Percentiles rank a stretch among this genome's conserved stretches.
phyloP scores from a whole-genome alignment of 2,113 vertebrate species.

The Pseudonaja textilis region DNA sequence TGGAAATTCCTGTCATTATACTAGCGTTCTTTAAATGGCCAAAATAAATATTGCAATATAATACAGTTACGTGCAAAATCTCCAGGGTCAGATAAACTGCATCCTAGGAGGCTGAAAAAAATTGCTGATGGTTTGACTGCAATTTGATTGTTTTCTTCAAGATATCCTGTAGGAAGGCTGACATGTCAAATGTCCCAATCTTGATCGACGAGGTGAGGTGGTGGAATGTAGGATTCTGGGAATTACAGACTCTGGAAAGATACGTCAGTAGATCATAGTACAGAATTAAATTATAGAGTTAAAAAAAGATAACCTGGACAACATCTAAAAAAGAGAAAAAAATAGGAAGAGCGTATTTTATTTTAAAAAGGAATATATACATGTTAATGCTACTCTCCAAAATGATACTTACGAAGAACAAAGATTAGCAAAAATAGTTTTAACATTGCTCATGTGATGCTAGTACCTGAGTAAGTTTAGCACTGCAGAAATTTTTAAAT shows the following conservation, averaged over 20 bases:
- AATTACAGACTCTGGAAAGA: not conserved
- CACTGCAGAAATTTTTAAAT: not conserved
- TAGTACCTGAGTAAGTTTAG: not conserved
- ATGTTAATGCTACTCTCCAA: not conserved
- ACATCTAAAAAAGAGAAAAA: not conserved
- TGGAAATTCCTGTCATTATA: not conserved
- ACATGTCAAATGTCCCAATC: not conserved
- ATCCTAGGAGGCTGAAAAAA: not conserved
- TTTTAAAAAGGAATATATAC: not conserved
- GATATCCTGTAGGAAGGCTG: not conserved
- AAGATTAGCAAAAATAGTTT: not conserved
- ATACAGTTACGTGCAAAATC: not conserved
- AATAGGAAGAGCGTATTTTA: not conserved
- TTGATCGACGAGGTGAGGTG: not conserved
- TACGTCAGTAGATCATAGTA: not conserved
- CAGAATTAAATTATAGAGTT: not conserved
- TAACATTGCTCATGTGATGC: not conserved
- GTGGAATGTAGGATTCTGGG: not conserved
- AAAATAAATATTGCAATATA: not conserved
- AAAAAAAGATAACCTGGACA: not conserved
- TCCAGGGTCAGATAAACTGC: not conserved
- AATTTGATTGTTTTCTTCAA: not conserved
- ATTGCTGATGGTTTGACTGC: not conserved
- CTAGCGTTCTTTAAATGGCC: not conserved
- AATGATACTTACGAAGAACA: not conserved